Percentiles rank a stretch among this genome's conserved stretches.
These are phyloP conservation scores for Ctenoplectra terminalis DNA, from an alignment of 1,140 invertebrate genomes.

Conservation along the genomic window DNA sequence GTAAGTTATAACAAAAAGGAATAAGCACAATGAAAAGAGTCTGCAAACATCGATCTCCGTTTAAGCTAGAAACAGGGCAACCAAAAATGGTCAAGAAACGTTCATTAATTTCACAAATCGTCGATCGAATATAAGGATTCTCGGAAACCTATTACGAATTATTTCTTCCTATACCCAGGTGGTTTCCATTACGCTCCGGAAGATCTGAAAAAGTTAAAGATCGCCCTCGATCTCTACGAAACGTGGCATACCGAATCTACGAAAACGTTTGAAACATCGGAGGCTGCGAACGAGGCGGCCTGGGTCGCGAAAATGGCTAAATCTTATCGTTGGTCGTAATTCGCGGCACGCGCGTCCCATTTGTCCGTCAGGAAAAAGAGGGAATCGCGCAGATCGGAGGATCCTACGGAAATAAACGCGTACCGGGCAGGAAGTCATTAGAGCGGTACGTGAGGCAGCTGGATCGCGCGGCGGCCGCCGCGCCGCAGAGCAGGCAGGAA, in stretches of 20 bases:
- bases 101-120: too few species aligned
- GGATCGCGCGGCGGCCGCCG: neutral
- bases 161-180: too few species aligned
- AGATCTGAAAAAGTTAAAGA: too few species aligned
- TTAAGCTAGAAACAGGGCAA: too few species aligned
- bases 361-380: slow-evolving; percentile 48
- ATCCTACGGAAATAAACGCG: slow-evolving; percentile 42
- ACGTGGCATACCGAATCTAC: too few species aligned
- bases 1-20: neutral
- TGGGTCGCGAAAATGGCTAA: neutral
- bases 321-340: slow-evolving; percentile 20
- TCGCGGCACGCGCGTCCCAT: slow-evolving; percentile 58
- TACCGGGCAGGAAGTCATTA: slow-evolving; percentile 34
- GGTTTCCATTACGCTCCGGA: too few species aligned
- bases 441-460: slow-evolving; percentile 35
- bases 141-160: too few species aligned
- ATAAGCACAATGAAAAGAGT: neutral
- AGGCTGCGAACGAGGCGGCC: neutral
- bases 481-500: neutral
- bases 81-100: too few species aligned
- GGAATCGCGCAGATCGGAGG: slow-evolving; percentile 51
- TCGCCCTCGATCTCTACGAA: neutral
- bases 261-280: neutral
- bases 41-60: too few species aligned
- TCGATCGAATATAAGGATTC: too few species aligned